phyloP scores from a whole-genome alignment of 1,140 invertebrate genomes.

The Drosophila truncata region DNA sequence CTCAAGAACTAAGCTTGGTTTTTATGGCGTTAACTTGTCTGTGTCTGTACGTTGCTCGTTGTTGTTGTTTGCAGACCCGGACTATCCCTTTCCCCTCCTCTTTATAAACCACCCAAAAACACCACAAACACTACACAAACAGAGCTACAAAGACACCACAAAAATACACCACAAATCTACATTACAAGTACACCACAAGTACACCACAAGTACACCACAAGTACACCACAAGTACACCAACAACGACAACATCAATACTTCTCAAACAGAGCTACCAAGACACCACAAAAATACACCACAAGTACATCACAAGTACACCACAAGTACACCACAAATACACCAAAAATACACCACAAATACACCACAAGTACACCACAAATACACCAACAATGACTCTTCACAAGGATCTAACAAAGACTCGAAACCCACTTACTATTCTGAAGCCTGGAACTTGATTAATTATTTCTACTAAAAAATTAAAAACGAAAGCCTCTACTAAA shows the following conservation, averaged over 20 bases:
- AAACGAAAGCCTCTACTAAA: slow-evolving; percentile 18
- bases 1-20: slow-evolving; percentile 24
- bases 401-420: slow-evolving; percentile 11
- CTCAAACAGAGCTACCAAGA: too few species aligned
- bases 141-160: neutral
- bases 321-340: neutral
- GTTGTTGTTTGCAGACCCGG: slow-evolving; percentile 55
- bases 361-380: neutral
- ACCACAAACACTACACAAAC: slow-evolving; percentile 4
- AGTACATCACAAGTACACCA: neutral
- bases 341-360: neutral
- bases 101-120: slow-evolving; percentile 6
- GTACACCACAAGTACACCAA: neutral
- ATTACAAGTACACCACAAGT: neutral
- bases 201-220: neutral
- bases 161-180: neutral
- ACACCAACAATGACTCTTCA: neutral
- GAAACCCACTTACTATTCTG: slow-evolving; percentile 4
- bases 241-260: neutral
- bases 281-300: neutral
- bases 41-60: slow-evolving; percentile 57
- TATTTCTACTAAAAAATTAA: slow-evolving; percentile 5
- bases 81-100: slow-evolving; percentile 8
- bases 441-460: slow-evolving; percentile 11
- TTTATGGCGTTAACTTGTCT: slow-evolving; percentile 45